Conservation (phyloP, 2,888 invertebrate genomes). For the Amblyjoppa proteus region DNA sequence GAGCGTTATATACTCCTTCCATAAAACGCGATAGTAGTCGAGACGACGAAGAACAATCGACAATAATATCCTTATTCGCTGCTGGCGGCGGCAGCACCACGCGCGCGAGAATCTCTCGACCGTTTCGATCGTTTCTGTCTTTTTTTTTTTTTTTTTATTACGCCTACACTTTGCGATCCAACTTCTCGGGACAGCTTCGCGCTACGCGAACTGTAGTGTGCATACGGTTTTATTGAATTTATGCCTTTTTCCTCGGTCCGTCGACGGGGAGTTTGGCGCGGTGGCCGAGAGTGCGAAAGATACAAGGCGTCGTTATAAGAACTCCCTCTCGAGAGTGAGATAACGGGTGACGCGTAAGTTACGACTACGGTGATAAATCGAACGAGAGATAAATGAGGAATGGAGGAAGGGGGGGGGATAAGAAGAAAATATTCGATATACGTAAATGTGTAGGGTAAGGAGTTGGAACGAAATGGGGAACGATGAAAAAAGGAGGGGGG, state of each 20-base stretch:
- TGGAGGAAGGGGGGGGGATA: slow-evolving; percentile 38
- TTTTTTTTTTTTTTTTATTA: slow-evolving; percentile 21
- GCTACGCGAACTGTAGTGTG: slow-evolving; percentile 31
- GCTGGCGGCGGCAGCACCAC: neutral
- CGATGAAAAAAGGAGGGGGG: slow-evolving; percentile 28
- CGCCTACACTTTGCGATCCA: neutral
- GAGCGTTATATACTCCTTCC: slow-evolving; percentile 23
- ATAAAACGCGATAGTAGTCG: slow-evolving; percentile 36
- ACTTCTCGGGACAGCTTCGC: slow-evolving; percentile 12
- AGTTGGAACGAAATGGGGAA: slow-evolving; percentile 28
- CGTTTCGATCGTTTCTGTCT: slow-evolving; percentile 54
- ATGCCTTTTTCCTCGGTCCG: slow-evolving; percentile 73
- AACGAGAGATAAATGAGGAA: slow-evolving; percentile 39
- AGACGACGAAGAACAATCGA: slow-evolving; percentile 76
- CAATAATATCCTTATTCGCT: slow-evolving; percentile 78
- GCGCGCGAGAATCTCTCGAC: slow-evolving; percentile 39
- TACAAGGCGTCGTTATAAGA: slow-evolving; percentile 77
- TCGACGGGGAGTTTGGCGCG: slow-evolving; percentile 38
- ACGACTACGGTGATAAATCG: slow-evolving; percentile 76
- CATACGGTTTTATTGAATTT: slow-evolving; percentile 75
- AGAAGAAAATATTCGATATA: neutral
- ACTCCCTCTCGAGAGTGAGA: slow-evolving; percentile 73
- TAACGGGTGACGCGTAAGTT: slow-evolving; percentile 77
- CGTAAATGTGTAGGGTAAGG: neutral
- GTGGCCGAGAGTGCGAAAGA: slow-evolving; percentile 70